A percentile compares a stretch with the other conserved stretches of the same genome.
Conservation (phyloP, 2,797 vertebrate species). For the Chlorospingus semifuscus region DNA sequence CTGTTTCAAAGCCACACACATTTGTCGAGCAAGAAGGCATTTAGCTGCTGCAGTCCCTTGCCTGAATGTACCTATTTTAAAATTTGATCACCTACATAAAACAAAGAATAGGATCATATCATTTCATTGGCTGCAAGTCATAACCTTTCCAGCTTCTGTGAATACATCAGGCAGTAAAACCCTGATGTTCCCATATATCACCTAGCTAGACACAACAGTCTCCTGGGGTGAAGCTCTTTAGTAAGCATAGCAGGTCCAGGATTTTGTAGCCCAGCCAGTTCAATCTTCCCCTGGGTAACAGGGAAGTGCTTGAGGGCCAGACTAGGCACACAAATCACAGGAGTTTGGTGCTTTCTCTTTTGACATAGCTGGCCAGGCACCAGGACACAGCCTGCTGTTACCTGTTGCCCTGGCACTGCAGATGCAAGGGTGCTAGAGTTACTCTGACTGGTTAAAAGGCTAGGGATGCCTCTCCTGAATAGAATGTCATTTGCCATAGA, state of each 20-base stretch:
- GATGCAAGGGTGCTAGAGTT: not conserved
- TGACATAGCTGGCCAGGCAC: rapidly evolving
- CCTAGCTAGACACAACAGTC: not conserved
- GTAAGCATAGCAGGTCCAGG: not conserved
- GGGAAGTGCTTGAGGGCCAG: not conserved
- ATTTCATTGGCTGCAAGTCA: slow-evolving; percentile 20
- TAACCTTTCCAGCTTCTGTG: not conserved
- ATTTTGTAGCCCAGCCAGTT: not conserved
- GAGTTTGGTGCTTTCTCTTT: not conserved
- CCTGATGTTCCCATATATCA: slow-evolving; percentile 9
- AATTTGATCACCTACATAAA: slow-evolving; percentile 43
- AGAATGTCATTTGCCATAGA: not conserved
- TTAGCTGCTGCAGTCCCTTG: not conserved
- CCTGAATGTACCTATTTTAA: slow-evolving; percentile 6
- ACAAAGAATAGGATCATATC: not conserved
- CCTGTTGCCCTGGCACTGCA: not conserved
- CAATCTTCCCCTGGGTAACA: not conserved
- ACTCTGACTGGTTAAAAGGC: not conserved
- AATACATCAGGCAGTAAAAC: slow-evolving; percentile 37
- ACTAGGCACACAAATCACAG: not conserved
- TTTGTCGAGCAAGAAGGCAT: not conserved
- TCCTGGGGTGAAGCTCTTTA: slow-evolving; percentile 1
- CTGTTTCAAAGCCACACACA: not conserved
- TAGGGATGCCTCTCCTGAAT: not conserved
- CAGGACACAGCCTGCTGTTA: not conserved